Conservation (phyloP, 2,888 invertebrate species). For the Netelia virgata region DNA sequence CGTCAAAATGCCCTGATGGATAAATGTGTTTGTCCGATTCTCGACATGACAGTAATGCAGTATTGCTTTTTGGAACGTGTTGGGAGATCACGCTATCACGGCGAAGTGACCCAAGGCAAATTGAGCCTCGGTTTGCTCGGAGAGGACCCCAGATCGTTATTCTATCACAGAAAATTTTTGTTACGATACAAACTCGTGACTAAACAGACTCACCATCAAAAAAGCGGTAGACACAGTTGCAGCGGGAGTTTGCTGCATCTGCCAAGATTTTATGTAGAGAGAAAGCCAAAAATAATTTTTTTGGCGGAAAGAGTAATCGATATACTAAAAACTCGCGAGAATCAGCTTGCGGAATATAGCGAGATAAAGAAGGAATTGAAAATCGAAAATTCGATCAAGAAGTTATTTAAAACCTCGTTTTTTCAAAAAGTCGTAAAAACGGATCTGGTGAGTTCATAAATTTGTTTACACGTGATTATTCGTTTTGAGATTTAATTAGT, state of each 20-base stretch:
- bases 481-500: slow-evolving; percentile 45
- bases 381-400: slow-evolving; percentile 84
- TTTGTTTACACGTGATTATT: slow-evolving; percentile 20
- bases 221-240: slow-evolving; percentile 83
- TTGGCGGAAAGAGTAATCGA: slow-evolving; percentile 87
- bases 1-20: slow-evolving; percentile 87
- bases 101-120: slow-evolving; percentile 90
- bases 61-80: slow-evolving; percentile 91
- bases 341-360: slow-evolving; percentile 86
- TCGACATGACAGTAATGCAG: slow-evolving; percentile 86
- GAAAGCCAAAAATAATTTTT: slow-evolving; percentile 86
- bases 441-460: slow-evolving; percentile 83
- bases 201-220: slow-evolving; percentile 87
- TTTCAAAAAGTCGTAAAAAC: slow-evolving; percentile 86
- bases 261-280: slow-evolving; percentile 87
- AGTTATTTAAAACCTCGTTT: slow-evolving; percentile 86
- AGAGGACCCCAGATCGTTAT: slow-evolving; percentile 88
- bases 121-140: slow-evolving; percentile 86
- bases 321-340: slow-evolving; percentile 86
- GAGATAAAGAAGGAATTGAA: slow-evolving; percentile 86
- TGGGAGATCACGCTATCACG: slow-evolving; percentile 89
- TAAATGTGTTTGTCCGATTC: slow-evolving; percentile 84
- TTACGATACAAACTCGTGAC: slow-evolving; percentile 87
- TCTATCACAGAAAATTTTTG: slow-evolving; percentile 89
- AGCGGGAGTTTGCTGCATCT: slow-evolving; percentile 87